Evolutionary conservation across 2,113 vertebrate species (phyloP).

Genomic region (Hoplias malabaricus): DNA sequence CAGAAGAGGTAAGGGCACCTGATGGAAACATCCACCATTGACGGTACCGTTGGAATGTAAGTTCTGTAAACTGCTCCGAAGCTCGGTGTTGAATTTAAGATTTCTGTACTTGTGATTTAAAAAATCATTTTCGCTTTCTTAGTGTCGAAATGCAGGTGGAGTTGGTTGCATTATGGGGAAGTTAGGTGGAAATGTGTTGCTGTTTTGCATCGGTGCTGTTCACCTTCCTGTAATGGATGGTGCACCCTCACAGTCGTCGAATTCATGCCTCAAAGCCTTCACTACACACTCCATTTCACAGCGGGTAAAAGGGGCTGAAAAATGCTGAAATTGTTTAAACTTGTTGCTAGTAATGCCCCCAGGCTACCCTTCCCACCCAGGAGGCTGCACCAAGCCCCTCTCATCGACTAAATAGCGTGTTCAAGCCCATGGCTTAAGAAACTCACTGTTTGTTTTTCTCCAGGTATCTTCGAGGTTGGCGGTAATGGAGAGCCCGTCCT

Average conservation of each 20-base stretch:
- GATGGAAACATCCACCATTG: not conserved
- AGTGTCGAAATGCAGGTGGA: too few species aligned
- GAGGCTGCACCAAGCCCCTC: too few species aligned
- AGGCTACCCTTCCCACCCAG: not conserved
- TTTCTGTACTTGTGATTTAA: too few species aligned
- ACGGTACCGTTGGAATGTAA: not conserved
- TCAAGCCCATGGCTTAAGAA: too few species aligned
- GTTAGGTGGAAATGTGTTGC: not conserved
- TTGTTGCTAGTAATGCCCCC: not conserved
- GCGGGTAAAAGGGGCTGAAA: not conserved
- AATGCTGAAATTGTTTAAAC: not conserved
- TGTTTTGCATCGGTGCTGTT: not conserved
- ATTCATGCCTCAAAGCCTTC: not conserved
- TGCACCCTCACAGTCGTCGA: not conserved
- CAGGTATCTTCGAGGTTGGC: not conserved
- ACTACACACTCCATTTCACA: not conserved
- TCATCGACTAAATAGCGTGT: too few species aligned
- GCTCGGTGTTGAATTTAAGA: too few species aligned
- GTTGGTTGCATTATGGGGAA: too few species aligned
- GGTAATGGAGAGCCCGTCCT: slow-evolving; percentile 74
- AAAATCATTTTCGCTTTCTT: too few species aligned
- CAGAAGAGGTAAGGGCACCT: slow-evolving; percentile 32
- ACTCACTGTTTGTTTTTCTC: not conserved
- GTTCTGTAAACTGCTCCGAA: too few species aligned
- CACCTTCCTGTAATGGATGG: not conserved